phyloP scores from a whole-genome alignment of 2,797 vertebrate genomes.

The Tamandua tetradactyla region DNA sequence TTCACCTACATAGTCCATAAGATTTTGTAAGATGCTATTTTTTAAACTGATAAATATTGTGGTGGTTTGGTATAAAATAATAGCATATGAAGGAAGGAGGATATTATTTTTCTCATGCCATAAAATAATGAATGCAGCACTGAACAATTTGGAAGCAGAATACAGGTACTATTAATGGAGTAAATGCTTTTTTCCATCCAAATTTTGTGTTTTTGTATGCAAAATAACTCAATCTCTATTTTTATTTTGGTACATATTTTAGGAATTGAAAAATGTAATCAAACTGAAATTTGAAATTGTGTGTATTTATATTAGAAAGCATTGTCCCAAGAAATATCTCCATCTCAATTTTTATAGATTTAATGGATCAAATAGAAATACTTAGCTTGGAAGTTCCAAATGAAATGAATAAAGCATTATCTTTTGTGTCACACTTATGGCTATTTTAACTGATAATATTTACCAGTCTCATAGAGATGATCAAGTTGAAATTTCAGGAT shows the following conservation, averaged over 20 bases:
- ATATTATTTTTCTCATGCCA: not conserved
- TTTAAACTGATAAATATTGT: not conserved
- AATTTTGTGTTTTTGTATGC: not conserved
- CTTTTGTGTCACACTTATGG: not conserved
- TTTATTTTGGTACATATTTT: not conserved
- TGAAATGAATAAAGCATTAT: not conserved
- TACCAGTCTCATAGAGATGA: not conserved
- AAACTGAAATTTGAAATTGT: not conserved
- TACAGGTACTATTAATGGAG: not conserved
- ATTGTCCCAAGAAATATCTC: not conserved
- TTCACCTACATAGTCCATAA: not conserved
- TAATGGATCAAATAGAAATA: not conserved
- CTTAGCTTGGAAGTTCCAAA: not conserved
- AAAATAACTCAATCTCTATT: not conserved
- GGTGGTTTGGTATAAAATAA: not conserved
- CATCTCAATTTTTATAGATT: not conserved
- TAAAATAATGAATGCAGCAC: not conserved
- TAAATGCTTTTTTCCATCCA: not conserved
- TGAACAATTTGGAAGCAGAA: not conserved
- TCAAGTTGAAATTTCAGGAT: not conserved
- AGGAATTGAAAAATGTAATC: not conserved
- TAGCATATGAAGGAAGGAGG: not conserved
- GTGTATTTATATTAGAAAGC: not conserved
- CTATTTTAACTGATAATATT: slow-evolving; percentile 28
- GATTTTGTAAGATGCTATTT: not conserved